A percentile compares a stretch with the other conserved stretches of the same genome.
Evolutionary conservation across 2,888 invertebrate genomes (phyloP).

Genomic region (Parochlus steinenii): DNA sequence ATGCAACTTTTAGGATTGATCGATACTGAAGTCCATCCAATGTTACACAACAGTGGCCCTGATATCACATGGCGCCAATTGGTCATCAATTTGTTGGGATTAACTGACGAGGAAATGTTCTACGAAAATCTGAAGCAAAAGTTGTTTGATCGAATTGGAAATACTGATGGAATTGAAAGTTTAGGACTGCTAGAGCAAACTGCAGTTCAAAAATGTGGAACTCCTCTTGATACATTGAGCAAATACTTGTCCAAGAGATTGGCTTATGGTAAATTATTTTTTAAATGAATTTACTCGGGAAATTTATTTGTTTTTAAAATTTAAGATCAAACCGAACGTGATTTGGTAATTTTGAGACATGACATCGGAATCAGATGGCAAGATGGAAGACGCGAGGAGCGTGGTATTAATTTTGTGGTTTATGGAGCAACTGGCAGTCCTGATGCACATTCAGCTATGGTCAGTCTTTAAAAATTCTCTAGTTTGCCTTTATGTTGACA

Average conservation of each 20-base stretch:
- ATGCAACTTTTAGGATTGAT: slow-evolving; percentile 79
- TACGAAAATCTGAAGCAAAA: slow-evolving; percentile 81
- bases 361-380: slow-evolving; percentile 87
- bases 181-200: slow-evolving; percentile 78
- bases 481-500: too few species aligned
- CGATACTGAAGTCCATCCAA: slow-evolving; percentile 68
- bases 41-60: slow-evolving; percentile 88
- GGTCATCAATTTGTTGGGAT: slow-evolving; percentile 68
- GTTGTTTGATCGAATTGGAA: slow-evolving; percentile 62
- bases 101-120: slow-evolving; percentile 74
- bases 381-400: slow-evolving; percentile 62
- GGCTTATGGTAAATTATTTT: slow-evolving; percentile 42
- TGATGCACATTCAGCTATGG: slow-evolving; percentile 87
- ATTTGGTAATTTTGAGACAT: slow-evolving; percentile 86
- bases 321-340: slow-evolving; percentile 63
- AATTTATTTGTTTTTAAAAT: slow-evolving; percentile 13
- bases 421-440: slow-evolving; percentile 52
- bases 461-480: too few species aligned
- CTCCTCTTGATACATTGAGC: slow-evolving; percentile 86
- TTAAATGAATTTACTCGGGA: neutral
- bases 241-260: slow-evolving; percentile 71
- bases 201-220: slow-evolving; percentile 60
- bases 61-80: slow-evolving; percentile 90
- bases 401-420: slow-evolving; percentile 73
- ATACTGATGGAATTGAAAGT: slow-evolving; percentile 62